A percentile compares a stretch with the other conserved stretches of the same genome.
Conservation (phyloP, 2,888 invertebrate species). For the Phortica okadai region DNA sequence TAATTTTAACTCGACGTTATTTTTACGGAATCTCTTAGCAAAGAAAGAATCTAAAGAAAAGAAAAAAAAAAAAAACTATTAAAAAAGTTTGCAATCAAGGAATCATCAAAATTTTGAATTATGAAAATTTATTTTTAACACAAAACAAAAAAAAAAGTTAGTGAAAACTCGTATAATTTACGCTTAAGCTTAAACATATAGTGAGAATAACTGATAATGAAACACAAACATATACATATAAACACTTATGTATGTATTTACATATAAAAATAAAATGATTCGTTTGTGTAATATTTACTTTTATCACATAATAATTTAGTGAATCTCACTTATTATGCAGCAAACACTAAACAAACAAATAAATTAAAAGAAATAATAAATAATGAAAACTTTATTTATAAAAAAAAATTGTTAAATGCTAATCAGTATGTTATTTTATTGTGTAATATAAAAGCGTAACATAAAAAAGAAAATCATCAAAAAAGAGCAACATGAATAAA, state of each 20-base stretch:
- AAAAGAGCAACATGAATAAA: not conserved
- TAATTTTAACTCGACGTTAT: not conserved
- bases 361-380: constrained; percentile 23
- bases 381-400: not conserved
- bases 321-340: constrained; percentile 45
- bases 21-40: constrained; percentile 7
- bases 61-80: not conserved
- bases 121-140: not conserved
- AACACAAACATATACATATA: constrained; percentile 47
- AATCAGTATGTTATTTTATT: constrained; percentile 26
- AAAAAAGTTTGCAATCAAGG: not conserved
- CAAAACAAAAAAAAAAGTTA: constrained; percentile 32
- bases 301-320: constrained; percentile 3
- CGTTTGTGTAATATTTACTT: constrained; percentile 44
- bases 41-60: not conserved
- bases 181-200: constrained; percentile 39
- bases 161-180: too few relatives aligned
- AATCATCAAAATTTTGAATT: not conserved
- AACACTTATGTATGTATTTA: constrained; percentile 40
- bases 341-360: constrained; percentile 27
- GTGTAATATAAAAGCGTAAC: constrained; percentile 9
- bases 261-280: constrained; percentile 26
- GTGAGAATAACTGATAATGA: not conserved
- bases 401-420: constrained; percentile 8
- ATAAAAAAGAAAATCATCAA: not conserved